Evolutionary conservation across 2,888 invertebrate species (phyloP).

Genomic region (Hemicrepidius hirtus): DNA sequence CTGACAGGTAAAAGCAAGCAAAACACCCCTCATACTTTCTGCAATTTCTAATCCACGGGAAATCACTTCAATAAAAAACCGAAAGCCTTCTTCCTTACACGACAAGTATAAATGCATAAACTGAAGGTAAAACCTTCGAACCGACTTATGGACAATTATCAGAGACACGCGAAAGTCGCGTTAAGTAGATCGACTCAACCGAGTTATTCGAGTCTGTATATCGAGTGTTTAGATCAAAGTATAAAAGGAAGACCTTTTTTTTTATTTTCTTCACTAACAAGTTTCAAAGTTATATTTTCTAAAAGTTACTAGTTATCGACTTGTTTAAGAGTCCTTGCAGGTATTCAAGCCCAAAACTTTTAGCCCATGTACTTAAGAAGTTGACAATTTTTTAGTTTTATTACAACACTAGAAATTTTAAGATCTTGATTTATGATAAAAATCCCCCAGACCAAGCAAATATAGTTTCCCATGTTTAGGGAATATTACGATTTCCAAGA

Average conservation of each 20-base stretch:
- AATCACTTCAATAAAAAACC: conserved; percentile 22
- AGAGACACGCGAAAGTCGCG: conserved; percentile 25
- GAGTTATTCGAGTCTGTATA: conserved; percentile 5
- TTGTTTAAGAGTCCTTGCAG: background rate
- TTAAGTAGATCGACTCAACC: conserved; percentile 19
- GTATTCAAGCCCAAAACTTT: background rate
- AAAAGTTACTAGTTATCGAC: background rate
- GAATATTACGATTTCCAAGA: too few species aligned
- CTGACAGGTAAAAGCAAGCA: conserved; percentile 39
- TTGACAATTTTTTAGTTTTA: too few species aligned
- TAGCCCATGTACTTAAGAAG: background rate
- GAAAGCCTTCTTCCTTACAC: conserved; percentile 13
- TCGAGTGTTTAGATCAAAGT: conserved; percentile 29
- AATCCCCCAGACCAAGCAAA: too few species aligned
- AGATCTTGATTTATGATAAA: too few species aligned
- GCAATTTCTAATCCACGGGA: conserved; percentile 26
- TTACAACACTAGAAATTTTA: too few species aligned
- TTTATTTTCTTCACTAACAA: background rate
- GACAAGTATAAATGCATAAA: conserved; percentile 28
- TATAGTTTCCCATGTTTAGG: too few species aligned
- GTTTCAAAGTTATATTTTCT: background rate
- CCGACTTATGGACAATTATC: conserved; percentile 15
- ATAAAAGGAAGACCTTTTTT: conserved; percentile 15
- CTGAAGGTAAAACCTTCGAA: conserved; percentile 12
- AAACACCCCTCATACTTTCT: conserved; percentile 26